Evolutionary conservation across 2,888 invertebrate species (phyloP), one percentile per base, ranked within the genome.

Genomic region (Rhorus exstirpatorius): DNA sequence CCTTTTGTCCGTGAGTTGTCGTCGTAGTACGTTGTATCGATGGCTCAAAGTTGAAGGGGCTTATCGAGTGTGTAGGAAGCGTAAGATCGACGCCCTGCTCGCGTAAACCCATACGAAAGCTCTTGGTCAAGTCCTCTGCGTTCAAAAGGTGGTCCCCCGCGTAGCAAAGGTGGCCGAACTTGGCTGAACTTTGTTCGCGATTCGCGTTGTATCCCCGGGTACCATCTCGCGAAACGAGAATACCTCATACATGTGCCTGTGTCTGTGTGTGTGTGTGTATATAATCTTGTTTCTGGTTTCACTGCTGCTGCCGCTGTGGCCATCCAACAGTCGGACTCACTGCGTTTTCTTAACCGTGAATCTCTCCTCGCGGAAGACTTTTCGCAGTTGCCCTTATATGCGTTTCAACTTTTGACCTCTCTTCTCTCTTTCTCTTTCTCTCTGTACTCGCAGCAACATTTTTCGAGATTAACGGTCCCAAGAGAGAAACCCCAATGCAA

Each of bases 101-200:
- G 26, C 3, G 31, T 31, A 31, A 31, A 31, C 3, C 31, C 31
- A 31, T 31, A 3, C 2, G 6, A 31, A 31, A 31, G 31, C 31
- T 31, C 24, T 14, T 7, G 49, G 14, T 19, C 49, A n/a, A 49
- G 46, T 31, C 14, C 31, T 49, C 35, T 49, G 14, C 7, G 24
- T 26, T 46, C 12, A 31, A 46, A 26, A 24, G 21, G 46, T n/a
- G 26, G 49, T 41, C n/a, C 14, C 26, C 14, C 61, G 41, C 24
- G 72, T 26, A 61, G 67, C 84, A 83, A 83, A 86, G 87, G 85
- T 88, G 80, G 81, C 83, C 85, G 86, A 89, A 89, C 89, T 88
- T 86, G 79, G 77, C 68, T 84, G 86, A 89, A 89, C 89, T 89
- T 88, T 86, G 85, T 86, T 82, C 86, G 85, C 31, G 60, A 67